phyloP scores from a whole-genome alignment of 2,888 invertebrate genomes.

The Mechanitis mazaeus region DNA sequence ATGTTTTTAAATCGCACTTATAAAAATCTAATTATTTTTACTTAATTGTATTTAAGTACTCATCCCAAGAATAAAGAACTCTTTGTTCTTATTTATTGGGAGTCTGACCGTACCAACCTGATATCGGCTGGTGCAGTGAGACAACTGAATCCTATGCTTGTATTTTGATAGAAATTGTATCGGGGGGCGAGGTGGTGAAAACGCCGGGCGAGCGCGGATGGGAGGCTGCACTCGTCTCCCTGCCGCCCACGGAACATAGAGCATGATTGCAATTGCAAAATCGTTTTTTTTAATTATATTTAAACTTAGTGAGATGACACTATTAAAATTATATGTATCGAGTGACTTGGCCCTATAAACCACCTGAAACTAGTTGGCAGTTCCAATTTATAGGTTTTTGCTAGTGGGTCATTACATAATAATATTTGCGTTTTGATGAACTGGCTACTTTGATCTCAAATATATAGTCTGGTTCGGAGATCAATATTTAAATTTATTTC shows the following conservation, averaged over 20 bases:
- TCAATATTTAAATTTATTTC: no score
- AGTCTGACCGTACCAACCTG: slow-evolving; percentile 25
- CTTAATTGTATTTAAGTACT: neutral
- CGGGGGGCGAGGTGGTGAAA: slow-evolving; percentile 20
- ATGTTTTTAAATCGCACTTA: neutral
- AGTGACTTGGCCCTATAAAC: no score
- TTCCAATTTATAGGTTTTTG: no score
- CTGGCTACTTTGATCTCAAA: no score
- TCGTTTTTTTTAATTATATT: neutral
- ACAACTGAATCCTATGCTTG: slow-evolving; percentile 19
- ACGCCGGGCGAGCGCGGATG: slow-evolving; percentile 6
- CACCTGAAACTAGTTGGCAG: no score
- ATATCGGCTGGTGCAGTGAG: slow-evolving; percentile 20
- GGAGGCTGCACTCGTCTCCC: slow-evolving; percentile 3
- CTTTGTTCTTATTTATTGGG: slow-evolving; percentile 13
- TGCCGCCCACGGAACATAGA: slow-evolving; percentile 2
- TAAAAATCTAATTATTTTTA: neutral
- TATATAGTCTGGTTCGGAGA: no score
- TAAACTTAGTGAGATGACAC: no score
- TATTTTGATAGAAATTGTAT: slow-evolving; percentile 16
- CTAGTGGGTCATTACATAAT: no score
- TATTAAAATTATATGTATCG: no score
- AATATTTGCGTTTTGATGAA: no score
- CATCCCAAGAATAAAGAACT: neutral
- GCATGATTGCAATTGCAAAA: neutral